Percentiles rank a stretch among this genome's conserved stretches.
Evolutionary conservation across 2,888 invertebrate genomes (phyloP).

Genomic region (Subacronicta megacephala): DNA sequence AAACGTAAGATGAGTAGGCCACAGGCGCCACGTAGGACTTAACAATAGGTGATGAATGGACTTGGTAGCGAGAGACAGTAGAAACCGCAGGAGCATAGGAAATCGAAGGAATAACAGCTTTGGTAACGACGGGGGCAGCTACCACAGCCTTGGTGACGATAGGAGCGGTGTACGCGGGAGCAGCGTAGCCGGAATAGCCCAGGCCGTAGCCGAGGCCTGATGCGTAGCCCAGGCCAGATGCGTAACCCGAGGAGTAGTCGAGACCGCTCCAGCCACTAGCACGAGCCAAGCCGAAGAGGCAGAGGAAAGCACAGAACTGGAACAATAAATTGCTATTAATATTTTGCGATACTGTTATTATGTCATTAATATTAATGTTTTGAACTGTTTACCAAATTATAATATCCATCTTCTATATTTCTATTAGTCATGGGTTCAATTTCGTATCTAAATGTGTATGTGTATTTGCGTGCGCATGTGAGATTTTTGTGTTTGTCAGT

Average conservation of each 20-base stretch:
- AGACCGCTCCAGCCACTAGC: slow-evolving; percentile 69
- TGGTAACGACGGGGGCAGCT: slow-evolving; percentile 58
- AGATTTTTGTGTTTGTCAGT: too few relatives aligned
- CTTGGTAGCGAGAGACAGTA: slow-evolving; percentile 70
- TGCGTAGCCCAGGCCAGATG: slow-evolving; percentile 57
- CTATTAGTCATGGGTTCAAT: too few relatives aligned
- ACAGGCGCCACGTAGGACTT: slow-evolving; percentile 52
- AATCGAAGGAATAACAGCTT: slow-evolving; percentile 61
- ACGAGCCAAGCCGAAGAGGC: slow-evolving; percentile 67
- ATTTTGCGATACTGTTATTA: too few relatives aligned
- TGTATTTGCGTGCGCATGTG: too few relatives aligned
- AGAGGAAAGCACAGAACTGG: slow-evolving; percentile 68
- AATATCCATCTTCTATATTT: too few relatives aligned
- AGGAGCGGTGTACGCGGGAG: slow-evolving; percentile 62
- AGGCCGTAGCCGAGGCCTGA: slow-evolving; percentile 55
- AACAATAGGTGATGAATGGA: slow-evolving; percentile 61
- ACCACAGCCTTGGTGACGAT: slow-evolving; percentile 47
- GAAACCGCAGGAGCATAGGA: slow-evolving; percentile 68
- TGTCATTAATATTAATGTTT: too few relatives aligned
- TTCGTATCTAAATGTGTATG: too few relatives aligned
- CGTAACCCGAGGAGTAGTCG: slow-evolving; percentile 58
- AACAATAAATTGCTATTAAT: slow-evolving; percentile 36
- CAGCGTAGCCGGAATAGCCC: slow-evolving; percentile 59
- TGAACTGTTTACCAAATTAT: too few relatives aligned
- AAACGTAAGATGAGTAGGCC: slow-evolving; percentile 48